phyloP scores from a whole-genome alignment of 2,888 invertebrate species.

The Helleia helle region DNA sequence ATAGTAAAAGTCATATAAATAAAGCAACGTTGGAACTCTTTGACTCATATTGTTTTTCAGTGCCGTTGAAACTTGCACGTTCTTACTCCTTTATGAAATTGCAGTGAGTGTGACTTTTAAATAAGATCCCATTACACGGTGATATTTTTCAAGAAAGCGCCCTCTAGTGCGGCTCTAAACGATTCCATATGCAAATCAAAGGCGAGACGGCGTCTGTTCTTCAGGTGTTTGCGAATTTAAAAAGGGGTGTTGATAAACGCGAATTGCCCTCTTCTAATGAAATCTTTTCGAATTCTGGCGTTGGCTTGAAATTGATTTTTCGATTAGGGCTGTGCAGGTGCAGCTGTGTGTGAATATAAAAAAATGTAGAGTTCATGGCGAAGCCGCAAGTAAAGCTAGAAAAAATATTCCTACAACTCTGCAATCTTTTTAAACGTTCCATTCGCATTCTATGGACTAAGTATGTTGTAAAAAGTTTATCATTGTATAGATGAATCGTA shows the following conservation, averaged over 20 bases:
- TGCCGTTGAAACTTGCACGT: constrained; percentile 20
- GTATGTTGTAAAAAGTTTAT: no score
- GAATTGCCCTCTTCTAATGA: neutral
- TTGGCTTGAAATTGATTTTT: neutral
- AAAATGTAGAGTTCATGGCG: no score
- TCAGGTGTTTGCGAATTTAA: constrained; percentile 13
- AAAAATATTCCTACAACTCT: no score
- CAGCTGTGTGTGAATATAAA: no score
- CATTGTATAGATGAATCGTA: no score
- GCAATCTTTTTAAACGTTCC: no score
- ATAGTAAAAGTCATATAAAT: constrained; percentile 7
- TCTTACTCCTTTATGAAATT: constrained; percentile 33
- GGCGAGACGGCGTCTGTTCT: constrained; percentile 24
- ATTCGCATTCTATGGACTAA: no score
- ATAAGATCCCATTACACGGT: constrained; percentile 37
- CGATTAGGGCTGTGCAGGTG: no score
- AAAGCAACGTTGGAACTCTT: constrained; percentile 5
- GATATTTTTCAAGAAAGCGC: constrained; percentile 32
- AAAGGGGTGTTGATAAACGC: constrained; percentile 8
- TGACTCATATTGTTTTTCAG: constrained; percentile 17
- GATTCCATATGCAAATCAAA: constrained; percentile 50
- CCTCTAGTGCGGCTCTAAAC: constrained; percentile 31
- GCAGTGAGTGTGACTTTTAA: constrained; percentile 50
- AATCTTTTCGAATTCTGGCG: constrained; percentile 1
- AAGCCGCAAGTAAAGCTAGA: no score